Conservation (phyloP, 2,113 vertebrate species). For the Pseudolaguvia tuberculata region DNA sequence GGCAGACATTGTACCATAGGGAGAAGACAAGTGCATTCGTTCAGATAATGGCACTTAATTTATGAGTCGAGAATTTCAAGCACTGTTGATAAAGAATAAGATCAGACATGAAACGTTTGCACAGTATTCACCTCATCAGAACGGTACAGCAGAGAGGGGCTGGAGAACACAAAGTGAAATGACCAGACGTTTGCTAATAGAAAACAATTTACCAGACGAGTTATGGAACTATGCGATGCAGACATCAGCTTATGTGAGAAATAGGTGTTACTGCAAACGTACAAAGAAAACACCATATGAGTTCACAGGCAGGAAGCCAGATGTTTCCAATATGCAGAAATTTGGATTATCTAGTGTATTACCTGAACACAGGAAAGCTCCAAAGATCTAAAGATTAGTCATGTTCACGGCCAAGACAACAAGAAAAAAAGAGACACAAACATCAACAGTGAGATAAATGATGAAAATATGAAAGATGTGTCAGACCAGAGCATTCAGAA, state of each 20-base stretch:
- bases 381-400: constrained; percentile 42
- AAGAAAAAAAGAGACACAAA: constrained; percentile 35
- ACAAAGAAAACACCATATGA: constrained; percentile 24
- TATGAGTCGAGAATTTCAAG: constrained; percentile 17
- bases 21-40: constrained; percentile 14
- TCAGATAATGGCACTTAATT: constrained; percentile 43
- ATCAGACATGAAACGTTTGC: constrained; percentile 43
- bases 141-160: constrained; percentile 28
- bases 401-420: constrained; percentile 29
- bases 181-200: constrained; percentile 25
- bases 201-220: constrained; percentile 21
- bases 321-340: constrained; percentile 35
- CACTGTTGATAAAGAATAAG: constrained; percentile 15
- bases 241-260: constrained; percentile 14
- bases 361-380: constrained; percentile 23
- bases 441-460: constrained; percentile 4
- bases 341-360: constrained; percentile 32
- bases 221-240: constrained; percentile 36
- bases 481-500: background rate
- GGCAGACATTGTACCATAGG: too few relatives aligned
- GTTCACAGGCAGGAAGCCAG: constrained; percentile 28
- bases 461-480: background rate
- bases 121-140: constrained; percentile 45
- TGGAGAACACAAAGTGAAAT: constrained; percentile 29
- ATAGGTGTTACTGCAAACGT: constrained; percentile 8